Percentiles rank a stretch among this genome's conserved stretches.
These are phyloP conservation scores for Polyploca ridens DNA, from an alignment of 2,888 invertebrate genomes.

Conservation along the genomic window DNA sequence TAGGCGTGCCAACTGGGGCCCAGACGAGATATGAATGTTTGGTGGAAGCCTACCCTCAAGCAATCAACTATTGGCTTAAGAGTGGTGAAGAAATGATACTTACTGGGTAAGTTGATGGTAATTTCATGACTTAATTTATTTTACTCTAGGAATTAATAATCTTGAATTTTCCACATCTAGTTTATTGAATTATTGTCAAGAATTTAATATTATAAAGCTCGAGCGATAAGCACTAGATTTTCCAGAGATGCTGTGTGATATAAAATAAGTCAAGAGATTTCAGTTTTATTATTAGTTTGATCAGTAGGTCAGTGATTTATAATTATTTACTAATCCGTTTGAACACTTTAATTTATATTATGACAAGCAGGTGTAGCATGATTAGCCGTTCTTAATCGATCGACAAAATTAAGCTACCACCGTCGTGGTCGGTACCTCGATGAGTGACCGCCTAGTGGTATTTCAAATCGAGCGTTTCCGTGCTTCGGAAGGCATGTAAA, in stretches of 20 bases:
- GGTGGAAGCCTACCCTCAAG: slow-evolving; percentile 87
- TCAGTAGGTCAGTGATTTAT: slow-evolving; percentile 38
- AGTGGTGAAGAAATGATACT: slow-evolving; percentile 86
- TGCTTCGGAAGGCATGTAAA: no score
- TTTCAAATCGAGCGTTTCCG: no score
- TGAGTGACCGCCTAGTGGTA: no score
- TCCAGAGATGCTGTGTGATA: not conserved
- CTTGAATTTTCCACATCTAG: no score
- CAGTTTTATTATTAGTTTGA: slow-evolving; percentile 38
- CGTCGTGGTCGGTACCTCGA: no score
- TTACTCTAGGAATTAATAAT: not conserved
- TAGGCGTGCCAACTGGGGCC: slow-evolving; percentile 87
- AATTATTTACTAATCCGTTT: slow-evolving; percentile 23
- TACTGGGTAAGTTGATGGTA: slow-evolving; percentile 76
- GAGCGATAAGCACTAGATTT: no score
- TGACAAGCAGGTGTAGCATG: no score
- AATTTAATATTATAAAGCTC: no score
- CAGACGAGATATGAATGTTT: slow-evolving; percentile 86
- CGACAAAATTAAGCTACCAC: no score
- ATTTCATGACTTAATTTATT: not conserved
- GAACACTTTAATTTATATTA: no score
- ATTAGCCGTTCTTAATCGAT: no score
- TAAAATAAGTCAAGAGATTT: slow-evolving; percentile 1
- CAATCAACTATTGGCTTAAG: slow-evolving; percentile 88
- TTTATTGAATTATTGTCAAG: no score